Percentiles rank a stretch among this genome's conserved stretches.
These are phyloP conservation scores for Labia minor DNA, from an alignment of 2,888 invertebrate genomes.

Conservation along the genomic window DNA sequence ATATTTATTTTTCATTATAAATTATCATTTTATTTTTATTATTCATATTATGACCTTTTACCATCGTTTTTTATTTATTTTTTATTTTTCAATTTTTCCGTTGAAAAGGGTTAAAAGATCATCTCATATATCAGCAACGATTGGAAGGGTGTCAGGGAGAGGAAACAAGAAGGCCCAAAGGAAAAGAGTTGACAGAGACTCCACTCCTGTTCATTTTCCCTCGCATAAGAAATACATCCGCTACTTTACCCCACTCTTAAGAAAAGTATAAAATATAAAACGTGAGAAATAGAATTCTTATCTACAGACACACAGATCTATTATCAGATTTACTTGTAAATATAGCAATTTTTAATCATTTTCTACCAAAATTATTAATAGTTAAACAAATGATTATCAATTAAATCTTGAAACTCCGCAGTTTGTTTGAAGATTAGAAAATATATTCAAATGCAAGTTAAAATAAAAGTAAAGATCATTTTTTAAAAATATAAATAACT, in stretches of 20 bases:
- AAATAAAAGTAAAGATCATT: neutral
- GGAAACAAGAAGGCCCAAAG: neutral
- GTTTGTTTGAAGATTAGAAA: too few species aligned
- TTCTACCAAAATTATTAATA: neutral
- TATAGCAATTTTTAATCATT: neutral
- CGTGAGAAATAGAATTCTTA: too few species aligned
- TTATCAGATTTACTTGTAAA: too few species aligned
- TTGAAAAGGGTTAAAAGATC: neutral
- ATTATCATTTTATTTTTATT: neutral
- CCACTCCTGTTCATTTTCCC: neutral
- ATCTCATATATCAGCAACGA: neutral
- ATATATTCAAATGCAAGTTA: neutral
- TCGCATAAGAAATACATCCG: neutral
- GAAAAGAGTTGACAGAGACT: too few species aligned
- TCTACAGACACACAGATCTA: too few species aligned
- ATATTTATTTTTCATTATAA: neutral
- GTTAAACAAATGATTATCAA: neutral
- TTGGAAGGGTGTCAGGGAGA: neutral
- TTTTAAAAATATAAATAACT: neutral
- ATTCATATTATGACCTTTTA: neutral
- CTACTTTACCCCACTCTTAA: neutral
- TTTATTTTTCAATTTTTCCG: neutral
- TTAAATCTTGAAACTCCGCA: neutral
- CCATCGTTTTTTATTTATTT: neutral
- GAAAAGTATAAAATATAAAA: neutral